Conservation (phyloP, 1,140 invertebrate species). For the Kradibia gibbosae region DNA sequence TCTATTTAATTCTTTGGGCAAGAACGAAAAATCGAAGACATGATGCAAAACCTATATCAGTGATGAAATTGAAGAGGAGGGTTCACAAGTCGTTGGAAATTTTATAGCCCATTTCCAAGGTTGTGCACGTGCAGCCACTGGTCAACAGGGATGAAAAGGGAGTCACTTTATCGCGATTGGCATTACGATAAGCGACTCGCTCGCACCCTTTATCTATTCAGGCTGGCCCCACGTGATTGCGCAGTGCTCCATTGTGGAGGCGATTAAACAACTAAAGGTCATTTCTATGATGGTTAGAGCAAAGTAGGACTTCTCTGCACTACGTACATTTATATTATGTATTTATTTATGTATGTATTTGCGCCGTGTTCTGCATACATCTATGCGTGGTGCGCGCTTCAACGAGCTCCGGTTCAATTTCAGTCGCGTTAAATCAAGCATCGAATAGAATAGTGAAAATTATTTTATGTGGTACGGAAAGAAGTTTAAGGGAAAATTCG, state of each 20-base stretch:
- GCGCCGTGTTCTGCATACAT: background rate
- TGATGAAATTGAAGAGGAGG: too few species aligned
- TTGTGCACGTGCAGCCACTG: background rate
- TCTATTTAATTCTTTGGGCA: too few species aligned
- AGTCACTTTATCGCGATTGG: conserved; percentile 43
- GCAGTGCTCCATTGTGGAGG: background rate
- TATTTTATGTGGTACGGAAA: background rate
- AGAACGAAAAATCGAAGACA: too few species aligned
- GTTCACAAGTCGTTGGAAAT: conserved; percentile 40
- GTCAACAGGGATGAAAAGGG: conserved; percentile 22
- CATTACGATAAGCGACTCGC: conserved; percentile 40
- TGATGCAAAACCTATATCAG: too few species aligned
- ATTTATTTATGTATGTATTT: too few species aligned
- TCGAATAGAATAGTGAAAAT: background rate
- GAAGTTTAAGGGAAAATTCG: background rate
- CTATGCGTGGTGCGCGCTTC: conserved; percentile 46
- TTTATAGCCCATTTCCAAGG: conserved; percentile 39
- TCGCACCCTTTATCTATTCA: conserved; percentile 5
- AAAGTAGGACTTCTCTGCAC: background rate
- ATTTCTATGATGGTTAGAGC: background rate
- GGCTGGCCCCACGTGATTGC: background rate
- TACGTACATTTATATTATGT: background rate
- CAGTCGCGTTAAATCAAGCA: conserved; percentile 58
- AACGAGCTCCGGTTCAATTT: conserved; percentile 64
- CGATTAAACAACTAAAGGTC: background rate